Conservation (phyloP, 2,113 vertebrate species). For the Psilopogon haemacephalus region DNA sequence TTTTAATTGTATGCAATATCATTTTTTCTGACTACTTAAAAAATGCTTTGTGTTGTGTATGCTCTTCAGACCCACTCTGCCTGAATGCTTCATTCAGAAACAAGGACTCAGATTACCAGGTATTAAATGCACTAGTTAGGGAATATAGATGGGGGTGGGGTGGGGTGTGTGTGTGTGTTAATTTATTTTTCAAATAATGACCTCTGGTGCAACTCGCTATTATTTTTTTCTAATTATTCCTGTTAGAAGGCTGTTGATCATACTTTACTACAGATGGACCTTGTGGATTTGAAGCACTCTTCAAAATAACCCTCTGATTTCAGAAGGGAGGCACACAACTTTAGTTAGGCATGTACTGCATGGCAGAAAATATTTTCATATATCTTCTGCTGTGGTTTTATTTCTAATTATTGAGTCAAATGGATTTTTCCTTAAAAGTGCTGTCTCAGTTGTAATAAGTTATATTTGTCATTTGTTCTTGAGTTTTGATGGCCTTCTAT, state of each 20-base stretch:
- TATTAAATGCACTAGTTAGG: neutral
- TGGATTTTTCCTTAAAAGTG: neutral
- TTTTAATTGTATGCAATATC: neutral
- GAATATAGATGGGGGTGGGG: neutral
- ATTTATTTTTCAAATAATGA: slow-evolving; percentile 21
- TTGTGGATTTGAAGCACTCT: neutral
- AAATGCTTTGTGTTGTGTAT: neutral
- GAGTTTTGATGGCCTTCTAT: neutral
- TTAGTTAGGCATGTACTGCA: neutral
- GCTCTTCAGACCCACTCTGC: neutral
- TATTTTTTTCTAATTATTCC: slow-evolving; percentile 13
- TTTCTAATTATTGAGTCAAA: slow-evolving; percentile 1
- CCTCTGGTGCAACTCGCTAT: neutral
- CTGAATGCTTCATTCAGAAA: neutral
- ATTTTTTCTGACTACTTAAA: neutral
- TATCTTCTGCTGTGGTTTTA: neutral
- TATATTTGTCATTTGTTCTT: neutral
- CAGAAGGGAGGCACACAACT: neutral
- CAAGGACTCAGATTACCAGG: neutral
- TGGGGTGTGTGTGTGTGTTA: no score
- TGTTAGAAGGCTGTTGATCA: neutral
- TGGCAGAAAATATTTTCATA: neutral
- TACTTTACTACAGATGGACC: neutral
- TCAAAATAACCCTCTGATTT: neutral
- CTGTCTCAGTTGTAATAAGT: neutral